Conservation (phyloP, 64 coral and sea anemone genomes). For the Stichodactyla helianthus region DNA sequence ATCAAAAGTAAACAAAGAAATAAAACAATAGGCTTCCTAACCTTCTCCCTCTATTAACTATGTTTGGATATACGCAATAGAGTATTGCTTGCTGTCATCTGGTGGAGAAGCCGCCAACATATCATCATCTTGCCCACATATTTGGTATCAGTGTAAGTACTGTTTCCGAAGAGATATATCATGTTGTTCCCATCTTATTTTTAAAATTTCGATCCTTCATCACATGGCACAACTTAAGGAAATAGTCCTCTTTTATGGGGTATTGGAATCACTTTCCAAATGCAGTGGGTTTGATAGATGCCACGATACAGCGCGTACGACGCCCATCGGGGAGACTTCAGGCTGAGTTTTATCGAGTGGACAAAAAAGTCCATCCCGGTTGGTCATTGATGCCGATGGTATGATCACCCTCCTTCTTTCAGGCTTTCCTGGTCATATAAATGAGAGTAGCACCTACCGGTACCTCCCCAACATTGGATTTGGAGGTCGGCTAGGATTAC, state of each 20-base stretch:
- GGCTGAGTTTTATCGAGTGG: constrained; percentile 22
- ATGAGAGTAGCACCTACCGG: no score
- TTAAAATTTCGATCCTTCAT: background rate
- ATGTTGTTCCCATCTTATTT: background rate
- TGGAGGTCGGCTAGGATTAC: background rate
- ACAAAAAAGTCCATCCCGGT: background rate
- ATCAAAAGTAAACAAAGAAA: no score
- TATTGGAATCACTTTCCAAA: background rate
- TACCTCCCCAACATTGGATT: constrained; percentile 6
- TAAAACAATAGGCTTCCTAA: no score
- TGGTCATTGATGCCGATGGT: constrained; percentile 6
- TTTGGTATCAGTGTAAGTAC: background rate
- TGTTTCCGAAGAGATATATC: background rate
- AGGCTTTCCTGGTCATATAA: background rate
- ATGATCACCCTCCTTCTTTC: background rate
- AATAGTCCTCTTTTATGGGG: background rate
- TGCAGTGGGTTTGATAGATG: constrained; percentile 11
- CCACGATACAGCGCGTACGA: background rate
- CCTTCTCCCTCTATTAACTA: no score
- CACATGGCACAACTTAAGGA: background rate
- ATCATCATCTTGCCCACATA: background rate
- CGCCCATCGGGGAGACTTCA: background rate
- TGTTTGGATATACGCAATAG: no score
- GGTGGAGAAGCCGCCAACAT: constrained; percentile 22
- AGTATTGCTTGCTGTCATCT: constrained; percentile 20